Evolutionary conservation across 2,888 invertebrate species (phyloP).

Genomic region (Cylloceria caligata): DNA sequence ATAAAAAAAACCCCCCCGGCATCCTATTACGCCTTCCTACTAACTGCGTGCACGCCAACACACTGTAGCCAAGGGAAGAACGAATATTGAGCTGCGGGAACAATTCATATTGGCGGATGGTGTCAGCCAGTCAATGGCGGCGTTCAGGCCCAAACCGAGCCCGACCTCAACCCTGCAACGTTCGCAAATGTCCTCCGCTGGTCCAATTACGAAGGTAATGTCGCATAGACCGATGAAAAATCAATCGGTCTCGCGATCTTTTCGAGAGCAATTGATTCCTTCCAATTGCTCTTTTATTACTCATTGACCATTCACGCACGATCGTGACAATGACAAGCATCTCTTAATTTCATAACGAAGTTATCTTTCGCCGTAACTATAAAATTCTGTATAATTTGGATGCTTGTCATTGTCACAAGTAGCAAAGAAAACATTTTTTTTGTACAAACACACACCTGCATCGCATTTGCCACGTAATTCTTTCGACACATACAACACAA

Average conservation of each 20-base stretch:
- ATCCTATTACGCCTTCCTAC: constrained; percentile 77
- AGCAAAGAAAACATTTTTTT: constrained; percentile 43
- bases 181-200: constrained; percentile 89
- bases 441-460: constrained; percentile 64
- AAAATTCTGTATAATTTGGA: background rate
- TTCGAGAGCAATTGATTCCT: constrained; percentile 50
- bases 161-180: constrained; percentile 90
- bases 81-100: constrained; percentile 99
- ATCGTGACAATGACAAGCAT: constrained; percentile 44
- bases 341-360: background rate
- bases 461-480: constrained; percentile 68
- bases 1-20: constrained; percentile 71
- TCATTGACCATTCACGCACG: constrained; percentile 46
- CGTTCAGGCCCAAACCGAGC: constrained; percentile 98
- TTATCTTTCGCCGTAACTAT: background rate
- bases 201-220: constrained; percentile 97
- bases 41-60: constrained; percentile 84
- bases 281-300: constrained; percentile 34
- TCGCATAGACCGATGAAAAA: constrained; percentile 57
- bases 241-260: constrained; percentile 46
- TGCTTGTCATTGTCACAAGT: constrained; percentile 55
- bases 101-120: constrained; percentile 99
- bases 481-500: constrained; percentile 65
- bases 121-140: constrained; percentile 99
- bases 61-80: constrained; percentile 98